Evolutionary conservation across 2,113 vertebrate species (phyloP), one percentile per base, ranked within the genome.

Genomic region (Theristicus caerulescens): DNA sequence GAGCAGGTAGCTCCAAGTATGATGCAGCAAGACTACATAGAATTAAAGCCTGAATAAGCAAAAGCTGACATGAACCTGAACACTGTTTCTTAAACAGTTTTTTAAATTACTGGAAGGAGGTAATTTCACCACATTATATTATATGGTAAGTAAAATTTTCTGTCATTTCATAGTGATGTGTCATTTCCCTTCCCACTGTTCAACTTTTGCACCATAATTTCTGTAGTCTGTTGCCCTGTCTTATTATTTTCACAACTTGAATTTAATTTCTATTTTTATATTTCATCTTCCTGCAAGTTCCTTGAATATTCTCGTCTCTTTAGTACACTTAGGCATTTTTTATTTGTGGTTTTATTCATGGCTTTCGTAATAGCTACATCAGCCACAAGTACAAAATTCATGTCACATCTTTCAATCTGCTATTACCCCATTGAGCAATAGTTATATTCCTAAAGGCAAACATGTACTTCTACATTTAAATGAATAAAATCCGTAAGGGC

Each of bases 1-100:
- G 72, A 97, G 52, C 40, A 96, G 80, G 49, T 57, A 96, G 85
- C 52, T 77, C 12, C 21, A 96, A 94, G 49, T 77, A 86, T 67
- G 70, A 96, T 77, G 91, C 89, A 94, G 65, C 64, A 88, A 82
- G 65, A 94, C 89, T 73, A n/a, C 58, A 67, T 2, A 57, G 34
- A 89, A 94, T 87, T 42, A 78, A 88, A 83, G 24, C 40, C 67
- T 92, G 40, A 93, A 78, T 64, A 90, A 80, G 80, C 16, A 90
- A 80, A 80, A 71, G 59, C 70, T 93, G 73, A 95, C 91, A 95
- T 55, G 54, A 96, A 94, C 62, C 42, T 58, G 5, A 57, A 54
- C 80, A 32, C 32, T 82, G 25, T 59, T 71, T 66, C 47, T 94
- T 79, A 74, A 91, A 59, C 26, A 65, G 54, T n/a, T 70, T 90